phyloP scores from a whole-genome alignment of 2,797 vertebrate species.

The Onychomys leucogaster region DNA sequence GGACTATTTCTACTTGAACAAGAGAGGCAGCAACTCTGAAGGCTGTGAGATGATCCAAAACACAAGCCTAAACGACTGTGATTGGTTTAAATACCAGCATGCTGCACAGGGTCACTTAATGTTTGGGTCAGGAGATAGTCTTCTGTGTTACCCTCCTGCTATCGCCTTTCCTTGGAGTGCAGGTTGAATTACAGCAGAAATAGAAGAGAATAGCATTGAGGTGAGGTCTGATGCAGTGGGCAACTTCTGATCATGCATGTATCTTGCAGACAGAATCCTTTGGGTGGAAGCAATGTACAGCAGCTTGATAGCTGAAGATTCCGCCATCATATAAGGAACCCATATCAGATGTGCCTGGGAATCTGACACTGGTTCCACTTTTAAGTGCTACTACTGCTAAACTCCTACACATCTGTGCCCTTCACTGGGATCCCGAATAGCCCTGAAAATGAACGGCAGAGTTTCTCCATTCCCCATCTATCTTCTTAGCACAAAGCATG shows the following conservation, averaged over 20 bases:
- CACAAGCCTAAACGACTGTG: background rate
- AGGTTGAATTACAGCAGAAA: background rate
- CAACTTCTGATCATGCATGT: background rate
- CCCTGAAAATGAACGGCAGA: too few relatives aligned
- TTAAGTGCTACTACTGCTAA: too few relatives aligned
- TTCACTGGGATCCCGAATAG: background rate
- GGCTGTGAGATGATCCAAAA: background rate
- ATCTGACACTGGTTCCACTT: too few relatives aligned
- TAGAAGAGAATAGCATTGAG: background rate
- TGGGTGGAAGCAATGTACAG: background rate
- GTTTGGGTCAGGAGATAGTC: background rate
- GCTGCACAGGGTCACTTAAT: background rate
- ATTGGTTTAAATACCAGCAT: background rate
- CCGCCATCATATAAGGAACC: background rate
- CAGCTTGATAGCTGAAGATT: background rate
- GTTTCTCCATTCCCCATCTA: too few relatives aligned
- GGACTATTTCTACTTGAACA: background rate
- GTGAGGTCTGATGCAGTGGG: background rate
- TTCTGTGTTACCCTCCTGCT: background rate
- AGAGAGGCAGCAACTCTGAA: background rate
- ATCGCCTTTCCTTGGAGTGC: background rate
- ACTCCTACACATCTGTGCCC: too few relatives aligned
- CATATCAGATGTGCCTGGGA: background rate
- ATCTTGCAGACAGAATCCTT: too few relatives aligned
- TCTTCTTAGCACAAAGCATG: background rate